Conservation (phyloP, 2,888 invertebrate genomes). For the Microctonus hyperodae region DNA sequence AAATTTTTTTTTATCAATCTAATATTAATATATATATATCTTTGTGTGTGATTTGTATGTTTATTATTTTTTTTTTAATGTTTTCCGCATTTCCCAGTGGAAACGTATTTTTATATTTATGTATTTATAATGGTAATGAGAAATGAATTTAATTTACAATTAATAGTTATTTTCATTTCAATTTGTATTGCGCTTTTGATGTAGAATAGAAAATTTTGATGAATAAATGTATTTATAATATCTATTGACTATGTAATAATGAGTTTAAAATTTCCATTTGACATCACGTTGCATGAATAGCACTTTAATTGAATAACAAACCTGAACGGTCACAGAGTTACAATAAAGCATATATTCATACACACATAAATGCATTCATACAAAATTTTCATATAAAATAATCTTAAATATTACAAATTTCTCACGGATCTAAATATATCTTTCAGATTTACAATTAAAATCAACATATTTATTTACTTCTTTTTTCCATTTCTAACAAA, state of each 20-base stretch:
- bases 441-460: slow-evolving; percentile 18
- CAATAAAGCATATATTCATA: slow-evolving; percentile 7
- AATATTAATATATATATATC: not conserved
- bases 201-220: not conserved
- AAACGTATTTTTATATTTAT: slow-evolving; percentile 12
- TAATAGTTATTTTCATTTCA: slow-evolving; percentile 2
- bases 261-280: slow-evolving; percentile 15
- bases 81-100: slow-evolving; percentile 20
- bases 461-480: not conserved
- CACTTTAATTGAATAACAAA: slow-evolving; percentile 43
- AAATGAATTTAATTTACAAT: not conserved
- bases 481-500: too few relatives aligned
- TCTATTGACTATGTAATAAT: not conserved
- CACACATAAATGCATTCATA: not conserved
- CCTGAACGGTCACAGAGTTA: not conserved
- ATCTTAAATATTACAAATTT: slow-evolving; percentile 36
- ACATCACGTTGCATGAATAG: slow-evolving; percentile 36
- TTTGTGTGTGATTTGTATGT: not conserved
- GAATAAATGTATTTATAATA: not conserved
- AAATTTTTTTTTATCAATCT: not conserved
- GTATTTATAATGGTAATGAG: not conserved
- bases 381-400: not conserved
- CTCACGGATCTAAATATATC: slow-evolving; percentile 36
- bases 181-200: not conserved
- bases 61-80: not conserved